Percentiles rank a stretch among this genome's conserved stretches.
Evolutionary conservation across 2,113 vertebrate species (phyloP).

Genomic region (Empidonax alnorum): DNA sequence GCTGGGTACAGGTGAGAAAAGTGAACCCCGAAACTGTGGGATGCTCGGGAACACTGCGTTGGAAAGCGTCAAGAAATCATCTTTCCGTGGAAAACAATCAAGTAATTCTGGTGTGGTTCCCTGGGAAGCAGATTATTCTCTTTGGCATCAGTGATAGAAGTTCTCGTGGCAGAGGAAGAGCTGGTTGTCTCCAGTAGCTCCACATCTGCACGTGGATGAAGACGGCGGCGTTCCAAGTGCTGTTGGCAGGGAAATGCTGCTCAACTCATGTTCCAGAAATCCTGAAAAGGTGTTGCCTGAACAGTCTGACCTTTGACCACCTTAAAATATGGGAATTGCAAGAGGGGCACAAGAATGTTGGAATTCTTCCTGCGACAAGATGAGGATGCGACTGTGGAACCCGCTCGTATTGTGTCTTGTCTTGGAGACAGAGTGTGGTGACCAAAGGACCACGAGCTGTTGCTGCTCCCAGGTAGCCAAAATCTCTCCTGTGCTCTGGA

Average conservation of each 20-base stretch:
- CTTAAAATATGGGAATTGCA: neutral
- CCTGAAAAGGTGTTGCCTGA: neutral
- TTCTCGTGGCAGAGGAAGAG: neutral
- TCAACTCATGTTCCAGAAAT: neutral
- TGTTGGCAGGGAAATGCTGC: neutral
- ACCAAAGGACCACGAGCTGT: neutral
- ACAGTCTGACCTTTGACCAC: neutral
- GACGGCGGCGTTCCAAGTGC: neutral
- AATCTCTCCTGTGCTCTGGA: neutral
- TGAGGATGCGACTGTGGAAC: neutral
- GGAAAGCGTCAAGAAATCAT: neutral
- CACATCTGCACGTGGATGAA: fast-evolving
- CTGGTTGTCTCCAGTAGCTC: neutral
- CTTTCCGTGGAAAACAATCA: neutral
- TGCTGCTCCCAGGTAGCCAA: neutral
- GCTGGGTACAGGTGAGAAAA: neutral
- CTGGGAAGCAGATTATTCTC: neutral
- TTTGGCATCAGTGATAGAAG: neutral
- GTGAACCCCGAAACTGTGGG: neutral
- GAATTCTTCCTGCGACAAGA: neutral
- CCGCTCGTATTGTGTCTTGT: fast-evolving
- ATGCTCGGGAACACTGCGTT: neutral
- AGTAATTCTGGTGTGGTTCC: neutral
- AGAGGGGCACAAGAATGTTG: neutral
- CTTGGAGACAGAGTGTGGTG: neutral